These are phyloP conservation scores for Hirtodrosophila alboralis DNA, from an alignment of 2,888 invertebrate genomes.

Conservation along the genomic window DNA sequence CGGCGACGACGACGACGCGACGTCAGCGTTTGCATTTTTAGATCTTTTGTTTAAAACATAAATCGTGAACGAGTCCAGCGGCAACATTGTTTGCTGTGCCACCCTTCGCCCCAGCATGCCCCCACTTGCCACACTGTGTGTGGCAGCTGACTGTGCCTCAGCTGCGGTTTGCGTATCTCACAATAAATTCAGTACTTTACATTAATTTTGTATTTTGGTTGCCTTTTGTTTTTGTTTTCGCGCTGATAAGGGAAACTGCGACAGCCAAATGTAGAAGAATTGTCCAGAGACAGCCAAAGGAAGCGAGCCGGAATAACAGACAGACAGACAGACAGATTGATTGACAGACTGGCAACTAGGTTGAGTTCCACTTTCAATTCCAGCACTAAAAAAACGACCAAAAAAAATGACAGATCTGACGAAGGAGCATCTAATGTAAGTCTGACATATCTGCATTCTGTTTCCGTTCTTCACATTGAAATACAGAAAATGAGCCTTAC, in stretches of 20 bases:
- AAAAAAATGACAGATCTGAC: no score
- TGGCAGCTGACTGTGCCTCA: slow-evolving; percentile 17
- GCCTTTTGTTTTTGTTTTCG: slow-evolving; percentile 35
- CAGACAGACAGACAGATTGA: slow-evolving; percentile 24
- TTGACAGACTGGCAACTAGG: slow-evolving; percentile 9
- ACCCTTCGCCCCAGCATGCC: background rate
- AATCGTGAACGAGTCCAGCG: slow-evolving; percentile 53
- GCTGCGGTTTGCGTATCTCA: slow-evolving; percentile 27
- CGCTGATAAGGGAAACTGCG: slow-evolving; percentile 52
- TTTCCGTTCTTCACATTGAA: no score
- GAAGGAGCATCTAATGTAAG: no score
- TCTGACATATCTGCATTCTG: no score
- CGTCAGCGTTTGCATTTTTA: slow-evolving; percentile 55
- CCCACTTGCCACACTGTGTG: slow-evolving; percentile 14
- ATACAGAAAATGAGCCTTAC: no score
- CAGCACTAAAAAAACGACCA: no score
- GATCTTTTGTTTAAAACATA: slow-evolving; percentile 71
- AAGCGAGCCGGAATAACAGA: background rate
- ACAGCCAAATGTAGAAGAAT: slow-evolving; percentile 18
- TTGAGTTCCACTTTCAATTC: slow-evolving; percentile 5
- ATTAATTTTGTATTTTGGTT: slow-evolving; percentile 72
- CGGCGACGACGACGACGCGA: slow-evolving; percentile 30
- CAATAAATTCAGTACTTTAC: slow-evolving; percentile 61
- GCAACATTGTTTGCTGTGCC: slow-evolving; percentile 14
- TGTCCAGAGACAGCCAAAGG: background rate